A percentile compares a stretch with the other conserved stretches of the same genome.
phyloP scores from a whole-genome alignment of 2,888 invertebrate genomes.

The Heliconius ethilla region DNA sequence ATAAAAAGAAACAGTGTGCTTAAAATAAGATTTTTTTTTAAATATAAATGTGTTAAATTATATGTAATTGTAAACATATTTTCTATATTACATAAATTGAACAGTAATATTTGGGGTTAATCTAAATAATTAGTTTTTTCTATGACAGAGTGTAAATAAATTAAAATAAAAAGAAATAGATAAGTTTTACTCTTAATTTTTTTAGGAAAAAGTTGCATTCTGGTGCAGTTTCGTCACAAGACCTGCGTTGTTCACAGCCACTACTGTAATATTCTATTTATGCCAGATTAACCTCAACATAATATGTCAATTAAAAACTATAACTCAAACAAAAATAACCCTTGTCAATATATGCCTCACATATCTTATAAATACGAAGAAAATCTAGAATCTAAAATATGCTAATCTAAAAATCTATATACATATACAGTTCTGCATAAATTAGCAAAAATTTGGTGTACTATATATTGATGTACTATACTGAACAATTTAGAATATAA shows the following conservation, averaged over 20 bases:
- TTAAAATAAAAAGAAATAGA: too few relatives aligned
- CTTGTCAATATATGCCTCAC: background rate
- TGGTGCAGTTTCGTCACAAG: background rate
- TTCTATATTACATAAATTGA: background rate
- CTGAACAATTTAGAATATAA: constrained; percentile 21
- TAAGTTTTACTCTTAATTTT: background rate
- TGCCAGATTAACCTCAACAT: background rate
- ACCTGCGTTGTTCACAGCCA: background rate
- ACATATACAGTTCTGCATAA: constrained; percentile 8
- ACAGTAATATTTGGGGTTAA: background rate
- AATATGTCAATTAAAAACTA: background rate
- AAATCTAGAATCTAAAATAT: background rate
- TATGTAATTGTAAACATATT: too few relatives aligned
- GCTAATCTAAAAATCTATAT: constrained; percentile 5
- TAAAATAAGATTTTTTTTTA: too few relatives aligned
- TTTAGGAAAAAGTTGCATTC: background rate
- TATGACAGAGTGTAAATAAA: background rate
- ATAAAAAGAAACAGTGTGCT: background rate
- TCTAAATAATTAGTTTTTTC: background rate
- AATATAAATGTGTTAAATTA: background rate
- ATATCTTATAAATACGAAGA: constrained; percentile 4
- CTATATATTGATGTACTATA: too few relatives aligned
- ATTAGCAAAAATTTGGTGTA: constrained; percentile 19
- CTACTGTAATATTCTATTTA: background rate
- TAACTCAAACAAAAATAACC: background rate